Evolutionary conservation across 2,888 invertebrate species (phyloP), one percentile per base, ranked within the genome.

Genomic region (Drosophila falleni): DNA sequence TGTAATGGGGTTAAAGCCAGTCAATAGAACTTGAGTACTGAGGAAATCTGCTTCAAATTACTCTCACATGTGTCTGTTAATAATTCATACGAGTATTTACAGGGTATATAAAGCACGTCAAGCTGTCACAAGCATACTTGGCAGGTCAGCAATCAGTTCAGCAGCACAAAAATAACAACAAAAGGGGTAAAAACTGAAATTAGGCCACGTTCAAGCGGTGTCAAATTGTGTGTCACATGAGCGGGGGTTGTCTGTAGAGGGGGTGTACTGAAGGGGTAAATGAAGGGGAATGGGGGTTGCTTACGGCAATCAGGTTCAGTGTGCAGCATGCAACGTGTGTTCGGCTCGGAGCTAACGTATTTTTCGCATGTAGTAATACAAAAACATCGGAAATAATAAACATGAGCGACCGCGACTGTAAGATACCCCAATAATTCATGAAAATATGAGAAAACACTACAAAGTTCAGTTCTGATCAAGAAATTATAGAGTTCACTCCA

Each of bases 201-300:
- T 79, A 74, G 79, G 79, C 73, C 82, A 87, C 73, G 71, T 78
- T 65, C 78, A 71, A 71, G 71, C 61, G 67, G 47, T 75, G 66
- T 65, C 59, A 75, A 75, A 80, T 75, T 75, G 66, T 74, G 65
- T 60, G 67, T 60, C 74, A 56, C 64, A 46, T 42, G 55, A 31
- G 31, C 15, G 31, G 37, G 16, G 19, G 13, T 13, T n/a, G 31
- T 23, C 13, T n/a, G 31, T 16, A 15, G 15, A 29, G 29, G 26
- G 13, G 26, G 41, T 33, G 16, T 10, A 41, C 19, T 1, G 46
- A n/a, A 6, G 26, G 10, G 10, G 19, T 6, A 39, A 5, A 10
- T 10, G 4, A 23, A 4, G 23, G 4, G 3, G 23, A 23, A 4
- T 3, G 23, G 33, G 15, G 9, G 29, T 26, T 49, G 19, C 56